These are phyloP conservation scores for Heteractis magnifica DNA, from an alignment of 92 coral and sea anemone species.

Conservation along the genomic window DNA sequence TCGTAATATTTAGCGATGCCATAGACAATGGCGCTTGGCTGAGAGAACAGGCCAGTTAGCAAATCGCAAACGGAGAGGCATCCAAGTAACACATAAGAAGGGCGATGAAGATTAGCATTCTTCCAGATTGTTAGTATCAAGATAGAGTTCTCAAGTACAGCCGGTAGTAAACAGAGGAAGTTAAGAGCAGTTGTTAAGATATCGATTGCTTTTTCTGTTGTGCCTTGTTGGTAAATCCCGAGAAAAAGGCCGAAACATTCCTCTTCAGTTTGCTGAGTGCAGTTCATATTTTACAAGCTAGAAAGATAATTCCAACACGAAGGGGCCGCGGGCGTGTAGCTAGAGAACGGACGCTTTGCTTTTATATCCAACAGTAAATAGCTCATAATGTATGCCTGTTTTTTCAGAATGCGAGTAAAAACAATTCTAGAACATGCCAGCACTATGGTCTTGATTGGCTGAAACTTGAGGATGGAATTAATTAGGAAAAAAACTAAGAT, in stretches of 20 bases:
- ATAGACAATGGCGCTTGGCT: conserved; percentile 19
- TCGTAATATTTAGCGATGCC: conserved; percentile 20
- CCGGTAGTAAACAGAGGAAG: conserved; percentile 15
- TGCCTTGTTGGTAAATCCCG: background rate
- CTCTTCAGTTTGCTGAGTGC: background rate
- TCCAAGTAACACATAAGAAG: conserved; percentile 28
- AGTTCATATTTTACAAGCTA: background rate
- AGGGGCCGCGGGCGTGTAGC: background rate
- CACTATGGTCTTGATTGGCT: too few species aligned
- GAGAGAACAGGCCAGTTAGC: conserved; percentile 34
- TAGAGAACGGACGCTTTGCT: background rate
- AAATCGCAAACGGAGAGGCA: conserved; percentile 36
- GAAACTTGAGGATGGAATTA: too few species aligned
- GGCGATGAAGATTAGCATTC: conserved; percentile 28
- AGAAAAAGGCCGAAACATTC: background rate
- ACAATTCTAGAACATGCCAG: too few species aligned
- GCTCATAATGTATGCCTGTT: too few species aligned
- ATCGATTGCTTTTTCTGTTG: background rate
- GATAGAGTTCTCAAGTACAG: conserved; percentile 27
- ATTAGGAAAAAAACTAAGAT: too few species aligned
- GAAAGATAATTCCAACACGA: too few species aligned
- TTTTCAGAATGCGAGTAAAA: too few species aligned
- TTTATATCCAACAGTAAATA: too few species aligned
- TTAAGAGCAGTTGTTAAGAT: conserved; percentile 9
- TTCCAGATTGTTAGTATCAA: conserved; percentile 32